Conservation (phyloP, 2,113 vertebrate genomes). For the Gadus macrocephalus region DNA sequence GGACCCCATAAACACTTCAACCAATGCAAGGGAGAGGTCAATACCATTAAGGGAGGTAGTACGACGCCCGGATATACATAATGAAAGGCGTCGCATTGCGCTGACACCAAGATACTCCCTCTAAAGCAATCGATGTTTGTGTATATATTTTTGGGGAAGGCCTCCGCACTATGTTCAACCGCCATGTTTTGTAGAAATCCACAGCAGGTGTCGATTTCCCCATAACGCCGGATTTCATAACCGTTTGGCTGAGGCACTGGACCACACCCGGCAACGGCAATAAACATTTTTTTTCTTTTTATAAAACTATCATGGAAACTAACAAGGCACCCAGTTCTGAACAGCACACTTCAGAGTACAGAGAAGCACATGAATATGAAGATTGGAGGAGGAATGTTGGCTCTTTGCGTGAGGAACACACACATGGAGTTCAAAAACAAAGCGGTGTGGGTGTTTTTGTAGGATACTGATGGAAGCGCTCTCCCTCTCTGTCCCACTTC, state of each 20-base stretch:
- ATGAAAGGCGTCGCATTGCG: not conserved
- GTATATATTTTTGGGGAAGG: too few species aligned
- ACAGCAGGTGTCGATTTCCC: slow-evolving; percentile 41
- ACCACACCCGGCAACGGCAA: not conserved
- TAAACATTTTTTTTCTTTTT: too few species aligned
- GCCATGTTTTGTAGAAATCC: slow-evolving; percentile 37
- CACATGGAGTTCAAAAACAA: slow-evolving; percentile 16
- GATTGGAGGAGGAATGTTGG: too few species aligned
- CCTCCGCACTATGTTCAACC: slow-evolving; percentile 6
- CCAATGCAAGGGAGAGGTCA: slow-evolving; percentile 5
- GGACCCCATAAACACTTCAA: slow-evolving; percentile 39
- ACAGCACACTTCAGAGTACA: slow-evolving; percentile 17
- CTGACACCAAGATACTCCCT: too few species aligned
- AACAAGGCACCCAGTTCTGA: slow-evolving; percentile 53
- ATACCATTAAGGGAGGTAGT: slow-evolving; percentile 5
- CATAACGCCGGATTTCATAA: slow-evolving; percentile 43
- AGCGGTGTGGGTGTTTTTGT: slow-evolving; percentile 5
- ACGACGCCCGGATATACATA: not conserved
- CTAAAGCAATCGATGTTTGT: too few species aligned
- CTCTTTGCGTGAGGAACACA: too few species aligned
- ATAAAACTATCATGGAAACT: slow-evolving; percentile 38
- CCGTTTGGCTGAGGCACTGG: slow-evolving; percentile 34
- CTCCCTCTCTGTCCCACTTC: not conserved
- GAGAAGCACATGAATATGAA: too few species aligned
- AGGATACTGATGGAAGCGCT: slow-evolving; percentile 5